Conservation (phyloP, 2,113 vertebrate genomes). For the Equus przewalskii region DNA sequence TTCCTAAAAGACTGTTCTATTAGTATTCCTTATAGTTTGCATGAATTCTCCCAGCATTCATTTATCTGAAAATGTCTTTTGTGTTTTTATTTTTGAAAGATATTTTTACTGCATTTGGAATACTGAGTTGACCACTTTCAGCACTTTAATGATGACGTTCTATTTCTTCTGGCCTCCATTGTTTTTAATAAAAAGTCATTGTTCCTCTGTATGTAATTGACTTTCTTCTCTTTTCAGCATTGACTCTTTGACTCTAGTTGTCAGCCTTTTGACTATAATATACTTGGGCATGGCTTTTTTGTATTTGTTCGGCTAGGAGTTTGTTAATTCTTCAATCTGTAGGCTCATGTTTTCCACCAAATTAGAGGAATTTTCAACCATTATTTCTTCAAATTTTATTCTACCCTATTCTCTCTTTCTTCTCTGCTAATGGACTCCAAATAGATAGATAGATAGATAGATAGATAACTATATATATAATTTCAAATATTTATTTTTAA, state of each 20-base stretch:
- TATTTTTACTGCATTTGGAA: background rate
- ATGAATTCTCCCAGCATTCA: background rate
- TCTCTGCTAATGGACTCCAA: background rate
- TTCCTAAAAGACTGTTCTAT: background rate
- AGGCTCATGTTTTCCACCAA: background rate
- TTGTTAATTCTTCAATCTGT: background rate
- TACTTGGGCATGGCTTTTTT: background rate
- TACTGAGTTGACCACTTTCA: background rate
- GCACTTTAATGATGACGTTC: background rate
- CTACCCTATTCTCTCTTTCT: background rate
- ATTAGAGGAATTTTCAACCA: background rate
- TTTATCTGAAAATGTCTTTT: background rate
- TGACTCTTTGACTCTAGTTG: background rate
- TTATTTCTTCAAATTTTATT: background rate
- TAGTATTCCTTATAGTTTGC: background rate
- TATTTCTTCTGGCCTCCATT: background rate
- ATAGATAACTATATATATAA: background rate
- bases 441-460: background rate
- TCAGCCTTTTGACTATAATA: background rate
- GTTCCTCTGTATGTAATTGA: background rate
- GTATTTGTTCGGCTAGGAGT: background rate
- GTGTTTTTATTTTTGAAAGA: background rate
- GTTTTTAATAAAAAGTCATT: background rate
- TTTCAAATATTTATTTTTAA: conserved; percentile 44
- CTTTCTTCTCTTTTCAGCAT: background rate